Evolutionary conservation across 1,140 invertebrate species (phyloP).

Genomic region (Drosophila ogumai): DNA sequence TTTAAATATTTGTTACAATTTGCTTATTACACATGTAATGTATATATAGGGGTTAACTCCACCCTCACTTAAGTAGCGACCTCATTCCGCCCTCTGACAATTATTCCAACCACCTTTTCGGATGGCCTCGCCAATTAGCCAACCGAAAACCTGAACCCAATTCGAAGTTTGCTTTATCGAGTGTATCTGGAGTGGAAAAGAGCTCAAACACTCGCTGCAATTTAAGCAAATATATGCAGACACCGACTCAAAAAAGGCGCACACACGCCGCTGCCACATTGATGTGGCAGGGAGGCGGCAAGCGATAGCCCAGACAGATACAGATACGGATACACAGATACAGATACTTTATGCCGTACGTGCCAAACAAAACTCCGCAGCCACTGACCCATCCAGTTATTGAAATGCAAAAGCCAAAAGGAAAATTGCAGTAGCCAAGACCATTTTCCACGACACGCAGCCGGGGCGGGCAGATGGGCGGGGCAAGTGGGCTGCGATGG

Average conservation of each 20-base stretch:
- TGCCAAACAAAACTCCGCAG: conserved; percentile 58
- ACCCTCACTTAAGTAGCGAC: background rate
- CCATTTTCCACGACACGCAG: conserved; percentile 60
- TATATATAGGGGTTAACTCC: background rate
- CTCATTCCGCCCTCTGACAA: background rate
- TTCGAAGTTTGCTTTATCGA: conserved; percentile 42
- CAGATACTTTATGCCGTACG: conserved; percentile 67
- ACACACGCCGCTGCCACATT: conserved; percentile 15
- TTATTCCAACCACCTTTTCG: conserved; percentile 26
- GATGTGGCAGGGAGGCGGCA: conserved; percentile 9
- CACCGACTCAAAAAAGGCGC: conserved; percentile 49
- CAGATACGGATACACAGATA: conserved; percentile 2
- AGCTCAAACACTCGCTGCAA: conserved; percentile 55
- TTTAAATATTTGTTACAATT: background rate
- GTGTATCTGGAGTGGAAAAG: conserved; percentile 38
- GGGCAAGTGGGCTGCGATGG: background rate
- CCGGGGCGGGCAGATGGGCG: background rate
- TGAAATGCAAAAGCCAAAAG: conserved; percentile 57
- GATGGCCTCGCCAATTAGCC: conserved; percentile 36
- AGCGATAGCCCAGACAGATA: conserved; percentile 63
- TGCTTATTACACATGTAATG: background rate
- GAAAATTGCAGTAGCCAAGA: conserved; percentile 67
- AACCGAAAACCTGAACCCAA: conserved; percentile 28
- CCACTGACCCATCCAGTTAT: conserved; percentile 67
- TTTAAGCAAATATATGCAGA: conserved; percentile 78